A percentile compares a stretch with the other conserved stretches of the same genome.
phyloP scores from a whole-genome alignment of 1,140 invertebrate genomes.

The Eciton burchellii region DNA sequence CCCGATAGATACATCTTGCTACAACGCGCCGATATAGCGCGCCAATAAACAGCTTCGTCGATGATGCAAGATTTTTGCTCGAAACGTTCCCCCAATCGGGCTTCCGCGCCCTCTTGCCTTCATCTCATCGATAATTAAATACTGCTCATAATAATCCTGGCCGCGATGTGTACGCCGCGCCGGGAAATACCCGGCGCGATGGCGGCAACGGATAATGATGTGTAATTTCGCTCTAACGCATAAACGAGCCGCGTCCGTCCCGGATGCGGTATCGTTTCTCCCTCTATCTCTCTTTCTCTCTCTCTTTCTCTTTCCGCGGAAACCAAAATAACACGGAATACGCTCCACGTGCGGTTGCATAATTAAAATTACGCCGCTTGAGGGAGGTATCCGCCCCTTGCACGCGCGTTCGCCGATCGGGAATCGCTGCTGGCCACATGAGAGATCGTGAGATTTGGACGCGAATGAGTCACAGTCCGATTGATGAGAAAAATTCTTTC shows the following conservation, averaged over 20 bases:
- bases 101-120: conserved; percentile 23
- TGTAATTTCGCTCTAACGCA: conserved; percentile 20
- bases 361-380: background rate
- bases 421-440: conserved; percentile 13
- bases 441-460: too few relatives aligned
- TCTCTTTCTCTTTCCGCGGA: background rate
- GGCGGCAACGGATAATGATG: conserved; percentile 23
- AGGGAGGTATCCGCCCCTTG: background rate
- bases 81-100: background rate
- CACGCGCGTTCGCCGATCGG: background rate
- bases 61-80: conserved; percentile 57
- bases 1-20: background rate
- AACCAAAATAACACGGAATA: background rate
- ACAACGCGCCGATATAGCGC: conserved; percentile 25
- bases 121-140: conserved; percentile 51
- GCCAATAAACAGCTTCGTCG: conserved; percentile 16
- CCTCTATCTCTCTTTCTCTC: background rate
- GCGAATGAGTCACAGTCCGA: too few relatives aligned
- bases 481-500: conserved; percentile 16
- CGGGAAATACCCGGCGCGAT: conserved; percentile 2
- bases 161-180: conserved; percentile 12
- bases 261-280: conserved; percentile 1
- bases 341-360: background rate
- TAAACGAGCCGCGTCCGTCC: background rate
- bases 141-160: conserved; percentile 36